Conservation (phyloP, 2,113 vertebrate genomes). For the Cyprinodon tularosa region DNA sequence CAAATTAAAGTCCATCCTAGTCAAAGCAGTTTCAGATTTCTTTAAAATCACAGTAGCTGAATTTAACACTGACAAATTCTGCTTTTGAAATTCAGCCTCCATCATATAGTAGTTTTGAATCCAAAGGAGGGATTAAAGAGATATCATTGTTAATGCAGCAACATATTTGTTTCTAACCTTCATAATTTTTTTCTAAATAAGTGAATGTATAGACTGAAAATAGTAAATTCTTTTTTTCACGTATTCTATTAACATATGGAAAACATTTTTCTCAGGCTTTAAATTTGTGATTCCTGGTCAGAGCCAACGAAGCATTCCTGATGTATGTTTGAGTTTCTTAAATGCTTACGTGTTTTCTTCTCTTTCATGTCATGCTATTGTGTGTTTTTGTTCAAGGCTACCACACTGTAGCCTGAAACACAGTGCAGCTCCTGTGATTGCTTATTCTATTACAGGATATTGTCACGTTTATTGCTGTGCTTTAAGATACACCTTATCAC, state of each 20-base stretch:
- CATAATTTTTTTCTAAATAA: neutral
- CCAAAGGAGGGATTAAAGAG: neutral
- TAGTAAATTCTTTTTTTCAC: neutral
- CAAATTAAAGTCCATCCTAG: no score
- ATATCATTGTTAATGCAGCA: neutral
- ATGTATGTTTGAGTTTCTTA: neutral
- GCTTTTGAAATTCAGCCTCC: neutral
- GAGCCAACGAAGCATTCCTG: neutral
- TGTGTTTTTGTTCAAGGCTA: neutral
- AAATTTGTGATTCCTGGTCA: neutral
- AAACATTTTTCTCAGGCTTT: neutral
- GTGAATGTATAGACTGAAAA: neutral
- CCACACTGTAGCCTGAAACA: neutral
- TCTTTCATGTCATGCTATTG: neutral
- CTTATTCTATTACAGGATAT: neutral
- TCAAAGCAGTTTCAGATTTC: neutral
- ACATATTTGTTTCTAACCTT: neutral
- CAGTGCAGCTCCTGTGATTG: conserved; percentile 6
- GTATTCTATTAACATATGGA: neutral
- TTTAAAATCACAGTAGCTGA: neutral
- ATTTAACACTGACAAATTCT: neutral
- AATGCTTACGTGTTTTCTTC: neutral
- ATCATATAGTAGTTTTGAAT: neutral
- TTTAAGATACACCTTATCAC: neutral
- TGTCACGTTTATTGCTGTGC: conserved; percentile 17